These are phyloP conservation scores for Cyprinodon variegatus DNA, from an alignment of 2,113 vertebrate species.

Conservation along the genomic window DNA sequence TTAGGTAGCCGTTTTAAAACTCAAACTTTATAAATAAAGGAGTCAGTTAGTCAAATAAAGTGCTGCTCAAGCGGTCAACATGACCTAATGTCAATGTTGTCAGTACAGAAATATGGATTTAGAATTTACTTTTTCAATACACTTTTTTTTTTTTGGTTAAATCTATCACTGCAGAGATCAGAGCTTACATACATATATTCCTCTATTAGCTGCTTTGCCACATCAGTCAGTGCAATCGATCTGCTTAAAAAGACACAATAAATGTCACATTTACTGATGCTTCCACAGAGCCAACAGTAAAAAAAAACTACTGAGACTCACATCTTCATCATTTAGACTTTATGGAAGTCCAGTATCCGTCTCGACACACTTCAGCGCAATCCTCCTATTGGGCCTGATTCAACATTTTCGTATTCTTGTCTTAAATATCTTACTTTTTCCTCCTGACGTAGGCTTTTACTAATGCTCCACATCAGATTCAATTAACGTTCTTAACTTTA, in stretches of 20 bases:
- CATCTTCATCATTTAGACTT: neutral
- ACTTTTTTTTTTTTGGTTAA: neutral
- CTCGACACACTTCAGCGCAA: neutral
- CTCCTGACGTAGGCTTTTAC: no score
- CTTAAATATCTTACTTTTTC: no score
- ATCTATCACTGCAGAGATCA: no score
- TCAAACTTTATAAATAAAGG: no score
- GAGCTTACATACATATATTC: neutral
- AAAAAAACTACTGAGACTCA: neutral
- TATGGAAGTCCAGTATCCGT: neutral
- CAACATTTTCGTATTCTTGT: no score
- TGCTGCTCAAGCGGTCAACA: no score
- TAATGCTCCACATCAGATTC: no score
- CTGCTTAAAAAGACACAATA: neutral
- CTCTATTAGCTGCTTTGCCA: neutral
- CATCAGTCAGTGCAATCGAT: neutral
- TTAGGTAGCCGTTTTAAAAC: neutral
- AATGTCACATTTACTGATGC: neutral
- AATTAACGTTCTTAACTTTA: no score
- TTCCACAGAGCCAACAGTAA: neutral
- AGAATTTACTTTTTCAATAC: neutral
- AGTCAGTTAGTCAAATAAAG: no score
- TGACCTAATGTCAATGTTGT: no score
- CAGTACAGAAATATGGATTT: no score
- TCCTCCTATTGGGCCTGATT: no score